Evolutionary conservation across 2,113 vertebrate genomes (phyloP).

Genomic region (Barnardius zonarius): DNA sequence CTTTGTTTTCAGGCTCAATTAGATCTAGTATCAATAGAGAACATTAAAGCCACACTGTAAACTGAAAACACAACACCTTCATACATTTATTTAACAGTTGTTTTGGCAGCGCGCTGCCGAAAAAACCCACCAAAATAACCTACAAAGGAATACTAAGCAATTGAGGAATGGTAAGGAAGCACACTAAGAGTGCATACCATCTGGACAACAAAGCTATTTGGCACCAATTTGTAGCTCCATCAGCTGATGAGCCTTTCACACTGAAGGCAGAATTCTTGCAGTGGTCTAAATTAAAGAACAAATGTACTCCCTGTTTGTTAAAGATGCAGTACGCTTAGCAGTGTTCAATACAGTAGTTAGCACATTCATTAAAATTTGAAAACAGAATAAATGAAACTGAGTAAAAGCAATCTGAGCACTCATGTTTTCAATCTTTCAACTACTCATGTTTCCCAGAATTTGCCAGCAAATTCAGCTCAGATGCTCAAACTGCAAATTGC

Average conservation of each 20-base stretch:
- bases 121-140: neutral
- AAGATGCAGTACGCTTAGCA: neutral
- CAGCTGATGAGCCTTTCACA: neutral
- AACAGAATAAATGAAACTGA: neutral
- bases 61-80: constrained; percentile 1
- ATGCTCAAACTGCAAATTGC: neutral
- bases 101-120: constrained; percentile 14
- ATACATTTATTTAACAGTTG: constrained; percentile 40
- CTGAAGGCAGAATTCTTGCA: neutral
- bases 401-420: neutral
- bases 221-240: neutral
- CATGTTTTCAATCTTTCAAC: neutral
- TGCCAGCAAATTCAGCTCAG: constrained; percentile 13
- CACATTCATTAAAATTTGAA: neutral
- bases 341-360: neutral
- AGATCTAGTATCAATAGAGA: neutral
- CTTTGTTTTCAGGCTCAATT: neutral
- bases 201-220: constrained; percentile 17
- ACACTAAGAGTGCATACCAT: neutral
- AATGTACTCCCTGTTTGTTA: neutral
- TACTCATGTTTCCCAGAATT: neutral
- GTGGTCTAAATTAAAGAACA: neutral
- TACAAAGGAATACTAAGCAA: constrained; percentile 10
- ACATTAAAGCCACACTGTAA: neutral
- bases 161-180: neutral